Base-by-base conservation (phyloP, 2,113 vertebrate species). In the Dasyurus viverrinus region DNA sequence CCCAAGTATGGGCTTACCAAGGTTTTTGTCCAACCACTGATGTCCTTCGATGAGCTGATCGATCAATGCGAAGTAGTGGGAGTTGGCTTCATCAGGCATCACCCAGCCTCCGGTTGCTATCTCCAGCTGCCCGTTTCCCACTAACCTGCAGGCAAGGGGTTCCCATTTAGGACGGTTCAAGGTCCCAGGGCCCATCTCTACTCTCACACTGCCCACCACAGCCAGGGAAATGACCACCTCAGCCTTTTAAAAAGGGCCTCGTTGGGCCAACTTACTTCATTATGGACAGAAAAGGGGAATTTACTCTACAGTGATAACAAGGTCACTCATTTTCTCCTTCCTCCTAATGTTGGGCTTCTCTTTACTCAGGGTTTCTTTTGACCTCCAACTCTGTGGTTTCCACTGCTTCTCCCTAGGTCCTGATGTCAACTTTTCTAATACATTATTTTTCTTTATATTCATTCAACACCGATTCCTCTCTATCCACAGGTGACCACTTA, bases 21-120 rank as follows among this genome's bases (percentile, higher is more conserved):
- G 98, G 97, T 99, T 99, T 97, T 98, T 99, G 98, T 99, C 99
- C 91, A 99, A 98, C 99, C 99, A 99, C 98, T 99, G 99, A 96
- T 99, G 99, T 0, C 99, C 99, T 97, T 99, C 99, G 0, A 99
- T 99, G 97, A 99, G 99, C 98, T 99, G 99, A 98, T 99, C 99
- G 0, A 99, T 99, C 99, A 99, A 99, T 30, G 99, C 99, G 0
- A 99, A 99, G 98, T 99, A 99, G 97, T 99, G 99, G 96, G 98
- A 99, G 89, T 99, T 99, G 96, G 99, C 99, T 98, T 99, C 99
- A 0, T 99, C 99, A 0, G 99, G 99, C 99, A 99, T 99, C 93
- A 99, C 99, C 99, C 99, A 99, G 94, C 99, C 99, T 1, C 99
- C 99, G 0, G 99, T 99, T 46, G 99, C 99, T 53, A 99, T 99